Base-by-base conservation (phyloP, 2,888 invertebrate species). In the Copidosoma aretas region DNA sequence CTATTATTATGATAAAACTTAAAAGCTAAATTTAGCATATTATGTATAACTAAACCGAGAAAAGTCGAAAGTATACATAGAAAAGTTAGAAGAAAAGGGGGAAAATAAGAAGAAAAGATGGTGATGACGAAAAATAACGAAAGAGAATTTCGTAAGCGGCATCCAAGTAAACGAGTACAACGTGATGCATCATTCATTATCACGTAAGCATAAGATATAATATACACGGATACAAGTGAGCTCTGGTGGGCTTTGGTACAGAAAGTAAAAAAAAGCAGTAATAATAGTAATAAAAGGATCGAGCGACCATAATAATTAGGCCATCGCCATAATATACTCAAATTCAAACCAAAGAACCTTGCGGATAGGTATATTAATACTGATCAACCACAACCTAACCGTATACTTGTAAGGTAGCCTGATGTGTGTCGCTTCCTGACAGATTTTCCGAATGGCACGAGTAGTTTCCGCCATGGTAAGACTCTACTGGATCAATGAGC, bases 391-490 rank as follows among this genome's bases (percentile, higher is more conserved):
- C 54, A 15, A 76, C 83, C 84, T 82, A 87, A 89, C 89, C 89
- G 82, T 89, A 88, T 61, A 90, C 89, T 78, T 85, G 84, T 64
- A 90, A 84, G 71, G 79, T 79, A 63, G 88, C 85, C 69, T 87
- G 86, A 77, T 86, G 84, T 72, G 84, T 83, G 71, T 85, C 83
- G 74, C 84, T 81, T 10, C 76, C 88, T 73, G 88, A 89, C 73
- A 84, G 83, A 84, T 89, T 89, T 76, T 83, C 84, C 72, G 87
- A 89, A 75, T 84, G 81, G 79, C 89, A 90, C 73, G 86, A 85
- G 80, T 89, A 90, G 74, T 84, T 86, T 74, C 89, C 90, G 68
- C 86, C 85, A 79, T 86, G 86, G 21, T 79, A 80, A 65, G 84
- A 81, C 51, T 82, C 80, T 51, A 85, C 85, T 63, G 85, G 81